Evolutionary conservation across 2,113 vertebrate species (phyloP).

Genomic region (Anseranas semipalmata): DNA sequence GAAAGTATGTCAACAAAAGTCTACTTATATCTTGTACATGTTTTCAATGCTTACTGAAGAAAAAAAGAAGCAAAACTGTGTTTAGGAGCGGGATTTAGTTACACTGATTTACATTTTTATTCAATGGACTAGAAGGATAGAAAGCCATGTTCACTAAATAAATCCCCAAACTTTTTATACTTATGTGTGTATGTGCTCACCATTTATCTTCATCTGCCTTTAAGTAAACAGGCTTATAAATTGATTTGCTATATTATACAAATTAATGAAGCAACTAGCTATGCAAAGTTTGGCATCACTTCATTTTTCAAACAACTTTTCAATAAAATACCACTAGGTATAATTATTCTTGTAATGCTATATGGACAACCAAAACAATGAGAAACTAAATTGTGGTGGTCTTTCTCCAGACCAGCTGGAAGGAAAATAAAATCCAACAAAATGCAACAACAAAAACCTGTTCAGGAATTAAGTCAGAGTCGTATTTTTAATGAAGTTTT

Average conservation of each 20-base stretch:
- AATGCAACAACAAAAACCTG: not conserved
- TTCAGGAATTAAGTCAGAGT: not conserved
- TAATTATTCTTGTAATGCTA: constrained; percentile 8
- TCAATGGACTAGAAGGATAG: not conserved
- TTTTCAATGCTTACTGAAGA: not conserved
- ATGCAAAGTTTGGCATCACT: not conserved
- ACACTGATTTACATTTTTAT: constrained; percentile 23
- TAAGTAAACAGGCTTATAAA: constrained; percentile 35
- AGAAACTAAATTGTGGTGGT: not conserved
- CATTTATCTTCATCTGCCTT: constrained; percentile 17
- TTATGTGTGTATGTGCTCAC: not conserved
- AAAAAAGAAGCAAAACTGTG: not conserved
- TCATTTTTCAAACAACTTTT: constrained; percentile 33
- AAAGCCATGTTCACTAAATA: not conserved
- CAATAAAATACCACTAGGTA: constrained; percentile 10
- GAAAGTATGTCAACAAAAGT: not conserved
- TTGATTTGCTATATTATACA: constrained; percentile 19
- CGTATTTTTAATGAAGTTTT: not conserved
- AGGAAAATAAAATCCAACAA: not conserved
- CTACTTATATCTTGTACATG: not conserved
- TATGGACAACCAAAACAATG: not conserved
- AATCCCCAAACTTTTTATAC: constrained; percentile 22
- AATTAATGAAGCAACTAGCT: constrained; percentile 40
- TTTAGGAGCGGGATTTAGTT: constrained; percentile 3
- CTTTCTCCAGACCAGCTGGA: not conserved